Evolutionary conservation across 2,797 vertebrate species (phyloP), one percentile per base, ranked within the genome.

Genomic region (Myotis planiceps): DNA sequence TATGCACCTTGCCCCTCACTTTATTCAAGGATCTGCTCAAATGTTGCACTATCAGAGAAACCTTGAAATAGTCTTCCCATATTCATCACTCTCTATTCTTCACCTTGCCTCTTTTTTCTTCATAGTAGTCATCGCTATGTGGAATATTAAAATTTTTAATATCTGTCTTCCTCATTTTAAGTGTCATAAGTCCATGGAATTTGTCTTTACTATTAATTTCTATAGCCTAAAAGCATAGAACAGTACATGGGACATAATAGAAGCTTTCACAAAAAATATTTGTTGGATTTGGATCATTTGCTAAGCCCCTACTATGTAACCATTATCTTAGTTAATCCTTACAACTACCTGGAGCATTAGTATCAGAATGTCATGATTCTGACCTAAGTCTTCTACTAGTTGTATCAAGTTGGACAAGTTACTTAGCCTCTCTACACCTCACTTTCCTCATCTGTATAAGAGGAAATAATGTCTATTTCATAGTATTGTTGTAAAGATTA

Each of bases 391-490:
- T 94, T 90, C 39, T n/a, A 47, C 9, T 53, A 68, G 53, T 51
- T 92, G 1, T 53, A 25, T 85, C 10, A 83, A 68, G 3, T 60
- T 88, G 53, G 29, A 69, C 25, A 96, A 82, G 8, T 65, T 85
- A 71, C 25, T 92, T 65, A 69, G 23, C 6, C 12, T 68, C 32
- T 79, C 58, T 82, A 89, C 47, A 85, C 27, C 9, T 74, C 34
- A 63, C 5, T 72, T 91, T 86, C 55, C 7, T 91, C 25, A 79
- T 75, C 8, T 79, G 9, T 55, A 42, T 79, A 86, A 81, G 19
- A 58, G 9, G 27, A 96, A 94, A 75, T 88, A 66, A 85, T 45
- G 90, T 37, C 5, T 81, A 55, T 84, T 94, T 88, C n/a, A 82
- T 71, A 6, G 18, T 23, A 84, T 53, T 79, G 49, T 39, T 79